Evolutionary conservation across 64 coral and sea anemone genomes (phyloP), one percentile per base, ranked within the genome.

Genomic region (Pocillopora damicornis): DNA sequence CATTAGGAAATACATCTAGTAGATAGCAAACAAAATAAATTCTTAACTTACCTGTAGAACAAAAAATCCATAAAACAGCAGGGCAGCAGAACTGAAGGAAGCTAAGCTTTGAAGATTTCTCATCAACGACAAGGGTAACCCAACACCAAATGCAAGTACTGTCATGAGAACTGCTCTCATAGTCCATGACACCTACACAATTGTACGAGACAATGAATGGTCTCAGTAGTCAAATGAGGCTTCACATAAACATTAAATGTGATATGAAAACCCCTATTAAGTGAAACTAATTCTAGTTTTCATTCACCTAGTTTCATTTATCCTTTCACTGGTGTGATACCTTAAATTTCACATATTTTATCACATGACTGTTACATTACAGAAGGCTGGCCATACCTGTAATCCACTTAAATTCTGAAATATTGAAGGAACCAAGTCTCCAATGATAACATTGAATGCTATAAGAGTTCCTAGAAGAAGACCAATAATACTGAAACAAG

Each of bases 371-470:
- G 4, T 20, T 17, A 67, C 3, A 67, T 20, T 22, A 67, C 16
- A 18, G 13, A 67, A 16, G 22, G 9, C 64, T 67, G 13, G 7
- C 72, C 89, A 75, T 79, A 99, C 97, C 93, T 99, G 69, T 10
- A 99, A 35, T n/a, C 93, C 97, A 93, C 89, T 90, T n/a, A 99
- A 78, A 84, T 90, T 85, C 65, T 87, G 79, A 80, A 99, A 87
- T 83, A 99, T 88, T 13, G 79, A 74, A 59, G 97, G 97, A 60
- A 91, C 90, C 37, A 99, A 85, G 79, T 99, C 97, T 11, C 97
- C 97, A 87, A 99, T 90, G 36, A 99, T 95, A 61, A 99, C 97
- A 89, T 95, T 90, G 65, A 95, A 95, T 61, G 97, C 93, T 74
- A 94, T 87, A 13, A 92, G 65, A 35, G 93, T 99, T 64, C 97